Percentiles rank a stretch among this genome's conserved stretches.
Conservation (phyloP, 1,140 invertebrate genomes). For the Papilio xuthus region DNA sequence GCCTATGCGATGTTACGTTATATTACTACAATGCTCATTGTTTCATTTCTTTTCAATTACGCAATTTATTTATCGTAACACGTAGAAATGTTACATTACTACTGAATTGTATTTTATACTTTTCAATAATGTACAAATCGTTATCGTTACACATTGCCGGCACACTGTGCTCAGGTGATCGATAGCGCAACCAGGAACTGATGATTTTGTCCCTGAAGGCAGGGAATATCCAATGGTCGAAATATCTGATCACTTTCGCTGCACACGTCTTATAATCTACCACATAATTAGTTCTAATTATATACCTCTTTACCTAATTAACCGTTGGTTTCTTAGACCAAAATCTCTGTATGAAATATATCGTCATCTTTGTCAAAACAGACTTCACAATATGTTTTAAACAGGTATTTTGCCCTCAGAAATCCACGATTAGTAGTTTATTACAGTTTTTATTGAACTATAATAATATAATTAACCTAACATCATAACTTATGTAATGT, state of each 20-base stretch:
- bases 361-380: too few species aligned
- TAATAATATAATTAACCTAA: neutral
- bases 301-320: neutral
- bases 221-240: neutral
- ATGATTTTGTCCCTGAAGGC: neutral
- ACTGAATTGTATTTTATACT: neutral
- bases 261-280: neutral
- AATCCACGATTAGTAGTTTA: too few species aligned
- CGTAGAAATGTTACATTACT: neutral
- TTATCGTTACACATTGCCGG: neutral
- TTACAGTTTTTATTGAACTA: neutral
- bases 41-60: slow-evolving; percentile 10
- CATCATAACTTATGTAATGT: neutral
- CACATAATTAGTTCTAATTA: neutral
- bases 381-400: too few species aligned
- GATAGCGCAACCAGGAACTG: neutral
- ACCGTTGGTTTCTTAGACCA: too few species aligned
- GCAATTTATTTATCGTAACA: neutral
- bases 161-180: neutral
- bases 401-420: too few species aligned
- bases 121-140: neutral
- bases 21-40: slow-evolving; percentile 22
- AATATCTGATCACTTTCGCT: neutral
- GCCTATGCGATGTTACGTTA: neutral
- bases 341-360: too few species aligned